Base-by-base conservation (phyloP, 2,888 invertebrate species). In the Emmelina monodactyla region DNA sequence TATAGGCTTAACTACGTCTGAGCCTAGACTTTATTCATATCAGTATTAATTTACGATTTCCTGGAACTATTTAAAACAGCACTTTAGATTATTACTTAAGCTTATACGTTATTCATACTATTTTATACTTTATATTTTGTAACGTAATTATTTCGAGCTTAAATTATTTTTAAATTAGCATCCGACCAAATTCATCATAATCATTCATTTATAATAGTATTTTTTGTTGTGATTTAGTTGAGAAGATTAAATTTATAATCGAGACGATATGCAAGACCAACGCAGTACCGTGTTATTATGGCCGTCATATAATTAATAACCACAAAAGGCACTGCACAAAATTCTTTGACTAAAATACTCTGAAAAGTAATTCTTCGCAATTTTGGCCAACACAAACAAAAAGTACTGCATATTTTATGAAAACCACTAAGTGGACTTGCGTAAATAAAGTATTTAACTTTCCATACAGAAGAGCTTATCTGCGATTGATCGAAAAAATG, bases 281-380 rank as follows among this genome's bases (percentile, higher is more conserved):
- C 61, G 60, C 62, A 71, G 69, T 68, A 47, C 51, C 55, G 50
- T 54, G 57, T 64, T 61, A 70, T 71, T 64, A 67, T 62, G 50
- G 44, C 46, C 53, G 46, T 43, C 44, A 48, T 54, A 50, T 65
- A 69, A 71, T 72, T 71, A 72, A 67, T 62, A 62, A 51, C 53
- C 51, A 39, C 42, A 46, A 44, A 49, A 47, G 55, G 64, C 25
- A 46, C 40, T 39, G 32, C 5, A 16, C 31, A 16, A 15, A n/a
- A 16, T 31, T 14, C 31, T 11, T 15, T 31, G 11, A 14, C 15
- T 3, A 16, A 31, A n/a, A 31, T 16, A 10, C n/a, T 10, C 11
- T 25, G 4, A 25, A 25, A 25, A n/a, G 11, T 25, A 25, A 25
- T 25, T 25, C n/a, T n/a, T 7, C 6, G 11, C 11, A 25, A 25